Evolutionary conservation across 2,888 invertebrate species (phyloP), one percentile per base, ranked within the genome.

Genomic region (Eristalis tenax): DNA sequence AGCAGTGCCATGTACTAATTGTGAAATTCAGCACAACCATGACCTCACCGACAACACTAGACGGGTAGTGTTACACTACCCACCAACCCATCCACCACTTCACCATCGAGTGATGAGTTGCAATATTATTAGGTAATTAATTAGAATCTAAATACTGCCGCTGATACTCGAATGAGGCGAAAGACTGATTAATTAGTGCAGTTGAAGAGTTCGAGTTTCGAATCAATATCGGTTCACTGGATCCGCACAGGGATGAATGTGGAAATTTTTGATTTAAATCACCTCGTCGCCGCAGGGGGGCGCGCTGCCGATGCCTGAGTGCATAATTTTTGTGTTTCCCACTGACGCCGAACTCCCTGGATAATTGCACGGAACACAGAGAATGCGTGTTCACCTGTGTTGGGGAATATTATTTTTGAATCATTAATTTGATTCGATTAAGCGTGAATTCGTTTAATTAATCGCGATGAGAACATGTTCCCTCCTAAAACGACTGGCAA

Each of bases 181-280:
- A 57, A 80, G 69, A 38, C 23, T 68, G 63, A 74, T 81, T 74
- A 81, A 74, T 74, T 74, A 74, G 80, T 81, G 80, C 80, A 81
- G 80, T 69, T 40, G 69, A 69, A 81, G 56, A 75, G 74, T 69
- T 74, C 23, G 61, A 28, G 68, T 64, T 38, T 61, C 61, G 65
- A 73, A 80, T 73, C 73, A 73, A 61, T 73, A 73, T 13, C 38
- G 38, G 38, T 38, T 13, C 38, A 38, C 38, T 38, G 38, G 38
- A 38, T 3, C 2, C 38, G 38, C 38, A 35, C 13, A 5, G 5
- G 59, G 23, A 59, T 26, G 59, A 10, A 4, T 57, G 23, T 23
- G 59, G 15, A 22, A 4, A 13, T 28, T 23, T 59, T 59, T 23
- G 8, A 59, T 59, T 59, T 59, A 26, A 59, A 26, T 26, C 50